Evolutionary conservation across 1,140 invertebrate genomes (phyloP).

Genomic region (Bombus impatiens): DNA sequence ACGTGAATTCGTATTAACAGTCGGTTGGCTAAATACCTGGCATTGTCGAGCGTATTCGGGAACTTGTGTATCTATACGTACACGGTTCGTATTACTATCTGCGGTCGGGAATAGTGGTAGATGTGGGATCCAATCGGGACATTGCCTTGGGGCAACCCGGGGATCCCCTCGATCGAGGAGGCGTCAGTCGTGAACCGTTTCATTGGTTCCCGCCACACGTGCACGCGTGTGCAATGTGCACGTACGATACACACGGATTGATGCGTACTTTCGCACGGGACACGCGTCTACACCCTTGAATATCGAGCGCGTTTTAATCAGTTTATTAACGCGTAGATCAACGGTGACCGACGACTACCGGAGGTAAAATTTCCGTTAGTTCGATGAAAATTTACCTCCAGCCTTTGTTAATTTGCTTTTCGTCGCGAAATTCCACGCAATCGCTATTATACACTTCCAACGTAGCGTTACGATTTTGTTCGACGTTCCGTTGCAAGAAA

Average conservation of each 20-base stretch:
- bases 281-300: background rate
- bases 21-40: slow-evolving; percentile 58
- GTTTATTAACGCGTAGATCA: slow-evolving; percentile 17
- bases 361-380: background rate
- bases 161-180: slow-evolving; percentile 61
- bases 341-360: background rate
- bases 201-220: slow-evolving; percentile 55
- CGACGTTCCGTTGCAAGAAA: too few relatives aligned
- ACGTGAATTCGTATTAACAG: slow-evolving; percentile 47
- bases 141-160: slow-evolving; percentile 56
- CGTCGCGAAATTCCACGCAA: background rate
- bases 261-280: slow-evolving; percentile 10
- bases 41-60: slow-evolving; percentile 40
- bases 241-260: slow-evolving; percentile 17
- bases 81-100: slow-evolving; percentile 55
- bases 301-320: slow-evolving; percentile 19
- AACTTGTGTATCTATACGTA: slow-evolving; percentile 16
- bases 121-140: slow-evolving; percentile 63
- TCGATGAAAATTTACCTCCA: background rate
- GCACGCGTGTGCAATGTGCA: slow-evolving; percentile 7
- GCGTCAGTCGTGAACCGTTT: slow-evolving; percentile 66
- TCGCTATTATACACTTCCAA: too few relatives aligned
- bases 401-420: too few relatives aligned
- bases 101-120: slow-evolving; percentile 53
- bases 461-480: too few relatives aligned